Evolutionary conservation across 2,797 vertebrate genomes (phyloP), one percentile per base, ranked within the genome.

Genomic region (Cheirogaleus major): DNA sequence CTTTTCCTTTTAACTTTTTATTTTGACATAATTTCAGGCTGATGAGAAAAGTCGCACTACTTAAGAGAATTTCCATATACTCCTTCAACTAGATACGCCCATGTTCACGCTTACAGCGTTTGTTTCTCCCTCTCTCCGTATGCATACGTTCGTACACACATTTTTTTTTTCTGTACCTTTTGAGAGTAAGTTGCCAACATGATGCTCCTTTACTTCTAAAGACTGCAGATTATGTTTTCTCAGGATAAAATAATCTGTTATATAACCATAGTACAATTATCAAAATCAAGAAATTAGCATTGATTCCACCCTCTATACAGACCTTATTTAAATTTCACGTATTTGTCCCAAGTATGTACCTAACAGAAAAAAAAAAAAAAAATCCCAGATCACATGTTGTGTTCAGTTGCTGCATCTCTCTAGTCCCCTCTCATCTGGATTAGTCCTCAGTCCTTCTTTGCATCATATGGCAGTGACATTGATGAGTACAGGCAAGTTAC

Each of bases 131-230:
- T 55, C 52, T 22, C 23, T 13, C 12, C 38, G 1, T 2, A 3
- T 2, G 4, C 1, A 3, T 0, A 32, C 7, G 18, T 9, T 4
- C 1, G 1, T 4, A 5, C 5, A 7, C 13, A 15, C 7, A 2
- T 32, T 30, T 38, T 30, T n/a, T 23, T n/a, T 30, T 81, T 15
- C 55, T 15, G 15, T 41, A n/a, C 52, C 0, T 4, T 32, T 70
- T 45, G 32, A 8, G 20, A 45, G n/a, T 22, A 57, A 52, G 25
- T 50, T 45, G 14, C 55, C 25, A 11, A 4, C 35, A 1, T 8
- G 6, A 18, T 30, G 5, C 18, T 35, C 52, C 22, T 91, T 79
- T 15, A 69, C 17, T n/a, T 52, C 50, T 75, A 59, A 69, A 55
- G 61, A 35, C 27, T 69, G 43, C n/a, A 14, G 20, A 50, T 4